Base-by-base conservation (phyloP, 2,888 invertebrate species). In the Nasonovia ribisnigri region DNA sequence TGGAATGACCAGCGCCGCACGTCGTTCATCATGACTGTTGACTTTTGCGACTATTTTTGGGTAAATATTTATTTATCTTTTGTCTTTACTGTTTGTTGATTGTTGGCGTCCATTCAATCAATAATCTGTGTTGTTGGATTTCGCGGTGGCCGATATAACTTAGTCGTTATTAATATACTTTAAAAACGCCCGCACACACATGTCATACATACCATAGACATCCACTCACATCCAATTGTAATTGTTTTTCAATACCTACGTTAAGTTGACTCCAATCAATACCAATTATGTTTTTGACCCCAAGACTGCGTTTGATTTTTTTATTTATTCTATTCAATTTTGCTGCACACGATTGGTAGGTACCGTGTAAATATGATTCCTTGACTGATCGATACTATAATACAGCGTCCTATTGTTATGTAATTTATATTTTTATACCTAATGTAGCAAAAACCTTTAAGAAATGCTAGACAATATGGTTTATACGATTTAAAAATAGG, bases 41-140 rank as follows among this genome's bases (percentile, higher is more conserved):
- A 96, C 95, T 97, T 97, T 95, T 96, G 96, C 95, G 96, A 96
- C 95, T 96, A 96, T 95, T 97, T 97, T 95, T 97, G 97, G 96
- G 96, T 96, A 95, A 96, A 96, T 95, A 36, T 84, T 6, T 77
- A 36, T 77, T 36, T 36, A 20, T 77, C 36, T 36, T 20, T 77
- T 20, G 77, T 77, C 77, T 77, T n/a, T 46, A 1, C 0, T 0
- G n/a, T n/a, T 16, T 6, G 1, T 77, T 20, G 36, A 24, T 16
- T 6, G 1, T 77, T 20, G 36, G n/a, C 2, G 11, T 54, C 20
- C 54, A 20, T 13, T 20, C 5, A 54, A 54, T 54, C 54, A 54
- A 54, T 54, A 13, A 20, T 54, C 20, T 46, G 67, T 36, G n/a
- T 67, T 36, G 8, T 77, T 77, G 77, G 77, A 77, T 77, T 77